Evolutionary conservation across 2,113 vertebrate genomes (phyloP), one percentile per base, ranked within the genome.

Genomic region (Actenoides lindsayi): DNA sequence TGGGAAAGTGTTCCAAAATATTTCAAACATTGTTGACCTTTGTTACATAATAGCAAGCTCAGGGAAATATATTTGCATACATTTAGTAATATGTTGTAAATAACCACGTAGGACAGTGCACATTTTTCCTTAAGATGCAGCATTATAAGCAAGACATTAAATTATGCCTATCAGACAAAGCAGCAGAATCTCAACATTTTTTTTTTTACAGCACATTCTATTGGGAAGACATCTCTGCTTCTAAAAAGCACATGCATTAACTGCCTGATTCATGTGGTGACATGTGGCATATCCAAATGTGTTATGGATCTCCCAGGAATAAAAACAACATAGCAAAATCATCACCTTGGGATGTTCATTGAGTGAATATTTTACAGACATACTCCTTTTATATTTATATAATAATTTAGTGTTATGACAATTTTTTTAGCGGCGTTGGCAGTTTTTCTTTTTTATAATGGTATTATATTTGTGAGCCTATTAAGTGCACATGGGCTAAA

Each of bases 331-430:
- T 97, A 97, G 98, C 97, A 93, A 98, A 98, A 98, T 98, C 98
- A 98, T 98, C 98, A 98, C 98, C 98, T 98, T 98, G 98, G 98
- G 98, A 98, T 98, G 98, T 97, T 98, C 98, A 98, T 97, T 98
- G 98, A 98, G 98, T 98, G 98, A 98, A 98, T 98, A 98, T 98
- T 98, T 98, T 98, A 98, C 98, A 98, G 98, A 98, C 98, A 98
- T 97, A 98, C 98, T 98, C 98, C 97, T 98, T 98, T 98, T 98
- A 98, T 98, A 98, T 98, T 98, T 98, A 98, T 98, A 98, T 98
- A 98, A 98, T 98, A 98, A 98, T 98, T 98, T 98, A 98, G 98
- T 98, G 98, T 98, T 98, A 98, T 98, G 98, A 98, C 98, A 98
- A 98, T 98, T 98, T 98, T 98, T 98, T 98, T 98, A 98, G 98